Conservation (phyloP, 2,113 vertebrate species). For the Nothocercus nigrocapillus region DNA sequence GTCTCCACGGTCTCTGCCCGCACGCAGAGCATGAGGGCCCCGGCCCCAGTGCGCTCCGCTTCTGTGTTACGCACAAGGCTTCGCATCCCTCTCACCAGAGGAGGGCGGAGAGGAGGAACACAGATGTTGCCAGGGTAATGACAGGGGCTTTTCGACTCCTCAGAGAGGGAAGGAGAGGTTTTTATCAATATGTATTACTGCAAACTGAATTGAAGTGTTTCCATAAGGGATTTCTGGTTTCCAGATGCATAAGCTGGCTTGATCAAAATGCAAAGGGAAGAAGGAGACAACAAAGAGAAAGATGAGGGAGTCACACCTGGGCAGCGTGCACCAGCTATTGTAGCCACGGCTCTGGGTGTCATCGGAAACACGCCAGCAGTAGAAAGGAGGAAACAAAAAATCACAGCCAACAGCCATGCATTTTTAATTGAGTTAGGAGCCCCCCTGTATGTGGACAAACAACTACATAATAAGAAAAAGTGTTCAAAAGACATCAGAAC, state of each 20-base stretch:
- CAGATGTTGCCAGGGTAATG: constrained; percentile 41
- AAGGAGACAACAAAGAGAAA: constrained; percentile 18
- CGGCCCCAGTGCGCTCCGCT: not conserved
- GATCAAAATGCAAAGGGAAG: constrained; percentile 8
- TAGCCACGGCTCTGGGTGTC: not conserved
- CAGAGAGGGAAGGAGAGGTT: constrained; percentile 4
- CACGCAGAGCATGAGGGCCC: not conserved
- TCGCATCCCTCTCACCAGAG: constrained; percentile 19
- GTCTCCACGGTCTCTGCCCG: not conserved
- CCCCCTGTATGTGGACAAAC: not conserved
- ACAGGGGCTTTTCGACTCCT: constrained; percentile 22
- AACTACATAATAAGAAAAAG: not conserved
- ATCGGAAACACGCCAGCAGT: not conserved
- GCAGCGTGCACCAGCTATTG: not conserved
- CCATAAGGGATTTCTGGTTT: constrained; percentile 52
- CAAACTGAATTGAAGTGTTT: constrained; percentile 47
- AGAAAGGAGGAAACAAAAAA: not conserved
- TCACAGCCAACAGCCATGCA: not conserved
- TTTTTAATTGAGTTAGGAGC: not conserved
- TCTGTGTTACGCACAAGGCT: constrained; percentile 46
- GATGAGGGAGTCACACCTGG: not conserved
- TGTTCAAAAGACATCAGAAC: not conserved
- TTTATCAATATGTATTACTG: constrained; percentile 40
- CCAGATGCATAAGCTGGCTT: constrained; percentile 20
- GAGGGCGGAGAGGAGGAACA: not conserved